phyloP scores from a whole-genome alignment of 2,888 invertebrate genomes.

The Rhagophthalmus giganteus region DNA sequence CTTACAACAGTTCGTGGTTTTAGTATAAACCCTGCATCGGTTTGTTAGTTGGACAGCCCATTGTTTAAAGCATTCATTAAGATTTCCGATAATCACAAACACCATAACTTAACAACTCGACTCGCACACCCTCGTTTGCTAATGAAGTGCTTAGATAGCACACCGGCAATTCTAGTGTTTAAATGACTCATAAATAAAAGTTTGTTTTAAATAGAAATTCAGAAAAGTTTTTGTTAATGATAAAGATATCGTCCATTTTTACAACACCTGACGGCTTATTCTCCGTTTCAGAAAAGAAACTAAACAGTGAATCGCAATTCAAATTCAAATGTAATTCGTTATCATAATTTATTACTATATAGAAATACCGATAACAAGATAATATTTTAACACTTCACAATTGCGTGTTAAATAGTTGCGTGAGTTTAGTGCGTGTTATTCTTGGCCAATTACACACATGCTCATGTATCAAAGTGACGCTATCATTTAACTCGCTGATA shows the following conservation, averaged over 20 bases:
- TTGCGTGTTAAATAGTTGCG: constrained; percentile 36
- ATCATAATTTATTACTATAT: constrained; percentile 32
- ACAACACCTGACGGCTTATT: constrained; percentile 13
- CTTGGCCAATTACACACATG: constrained; percentile 37
- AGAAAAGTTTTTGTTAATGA: constrained; percentile 13
- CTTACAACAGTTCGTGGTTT: constrained; percentile 40
- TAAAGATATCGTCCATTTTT: constrained; percentile 20
- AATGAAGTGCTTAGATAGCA: constrained; percentile 52
- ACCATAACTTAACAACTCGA: constrained; percentile 48
- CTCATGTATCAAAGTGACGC: constrained; percentile 38
- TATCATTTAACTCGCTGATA: constrained; percentile 18
- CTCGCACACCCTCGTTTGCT: constrained; percentile 43
- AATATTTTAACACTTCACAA: constrained; percentile 40
- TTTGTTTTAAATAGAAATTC: constrained; percentile 25
- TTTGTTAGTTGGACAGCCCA: constrained; percentile 38
- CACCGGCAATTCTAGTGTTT: constrained; percentile 46
- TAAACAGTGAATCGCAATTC: constrained; percentile 23
- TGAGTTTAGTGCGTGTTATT: constrained; percentile 31
- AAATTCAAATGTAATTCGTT: constrained; percentile 35
- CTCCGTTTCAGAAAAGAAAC: constrained; percentile 9
- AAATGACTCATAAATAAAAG: constrained; percentile 50
- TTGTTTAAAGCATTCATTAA: constrained; percentile 52
- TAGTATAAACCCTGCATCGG: constrained; percentile 28
- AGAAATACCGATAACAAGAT: constrained; percentile 39
- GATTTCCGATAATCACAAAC: constrained; percentile 50